phyloP scores from a whole-genome alignment of 2,797 vertebrate species.

The Siniperca scherzeri region DNA sequence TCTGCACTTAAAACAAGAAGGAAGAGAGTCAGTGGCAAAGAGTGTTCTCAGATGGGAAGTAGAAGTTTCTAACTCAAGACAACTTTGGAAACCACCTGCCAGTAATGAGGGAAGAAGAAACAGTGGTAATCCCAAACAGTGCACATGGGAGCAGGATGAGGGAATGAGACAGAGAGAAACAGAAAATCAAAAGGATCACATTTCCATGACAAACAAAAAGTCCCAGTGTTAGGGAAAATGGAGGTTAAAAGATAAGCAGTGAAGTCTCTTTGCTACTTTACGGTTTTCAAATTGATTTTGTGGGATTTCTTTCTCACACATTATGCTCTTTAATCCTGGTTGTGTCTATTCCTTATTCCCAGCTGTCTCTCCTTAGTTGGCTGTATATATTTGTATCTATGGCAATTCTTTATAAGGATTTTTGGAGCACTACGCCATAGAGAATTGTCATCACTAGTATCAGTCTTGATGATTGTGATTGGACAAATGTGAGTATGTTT shows the following conservation, averaged over 20 bases:
- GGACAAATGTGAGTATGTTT: background rate
- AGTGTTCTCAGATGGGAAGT: conserved; percentile 45
- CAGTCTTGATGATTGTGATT: background rate
- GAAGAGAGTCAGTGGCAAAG: conserved; percentile 27
- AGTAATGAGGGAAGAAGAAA: conserved; percentile 20
- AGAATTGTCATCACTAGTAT: background rate
- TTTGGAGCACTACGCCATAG: background rate
- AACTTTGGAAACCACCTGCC: conserved; percentile 55
- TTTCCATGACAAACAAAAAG: background rate
- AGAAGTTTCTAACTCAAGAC: conserved; percentile 40
- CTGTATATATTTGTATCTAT: background rate
- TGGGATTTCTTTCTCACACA: too few relatives aligned
- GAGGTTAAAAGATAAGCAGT: background rate
- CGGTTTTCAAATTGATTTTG: background rate
- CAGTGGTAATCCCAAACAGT: conserved; percentile 13
- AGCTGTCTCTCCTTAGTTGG: background rate
- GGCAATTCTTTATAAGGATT: background rate
- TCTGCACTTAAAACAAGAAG: conserved; percentile 50
- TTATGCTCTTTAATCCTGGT: background rate
- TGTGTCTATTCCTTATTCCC: background rate
- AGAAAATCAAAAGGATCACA: background rate
- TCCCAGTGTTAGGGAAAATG: background rate
- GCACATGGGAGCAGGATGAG: background rate
- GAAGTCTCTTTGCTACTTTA: background rate
- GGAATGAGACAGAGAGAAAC: background rate